Conservation (phyloP, 2,113 vertebrate species). For the Pterocles orientalis region DNA sequence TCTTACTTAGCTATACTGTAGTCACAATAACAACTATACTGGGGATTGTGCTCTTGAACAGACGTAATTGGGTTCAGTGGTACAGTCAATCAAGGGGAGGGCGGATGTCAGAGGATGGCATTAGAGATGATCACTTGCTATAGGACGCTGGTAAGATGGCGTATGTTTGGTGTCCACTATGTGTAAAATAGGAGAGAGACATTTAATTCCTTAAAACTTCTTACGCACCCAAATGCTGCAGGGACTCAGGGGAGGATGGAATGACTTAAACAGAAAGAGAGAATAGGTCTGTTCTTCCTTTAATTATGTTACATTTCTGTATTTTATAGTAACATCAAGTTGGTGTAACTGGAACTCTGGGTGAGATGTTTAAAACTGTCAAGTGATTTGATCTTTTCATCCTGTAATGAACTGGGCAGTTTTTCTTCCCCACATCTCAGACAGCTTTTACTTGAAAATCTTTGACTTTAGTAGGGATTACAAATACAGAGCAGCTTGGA, state of each 20-base stretch:
- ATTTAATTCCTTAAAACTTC: not conserved
- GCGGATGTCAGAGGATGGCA: not conserved
- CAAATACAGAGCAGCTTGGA: not conserved
- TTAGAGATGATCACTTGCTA: not conserved
- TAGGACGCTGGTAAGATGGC: not conserved
- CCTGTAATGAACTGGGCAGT: not conserved
- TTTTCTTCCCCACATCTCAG: not conserved
- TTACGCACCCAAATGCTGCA: not conserved
- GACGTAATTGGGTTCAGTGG: rapidly evolving
- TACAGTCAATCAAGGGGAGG: not conserved
- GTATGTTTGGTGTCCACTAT: not conserved
- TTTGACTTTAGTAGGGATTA: not conserved
- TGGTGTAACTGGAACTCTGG: not conserved
- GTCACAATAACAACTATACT: rapidly evolving
- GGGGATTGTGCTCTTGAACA: not conserved
- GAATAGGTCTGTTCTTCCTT: not conserved
- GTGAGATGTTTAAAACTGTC: not conserved
- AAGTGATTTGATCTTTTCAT: not conserved
- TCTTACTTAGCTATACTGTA: not conserved
- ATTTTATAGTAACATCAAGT: not conserved
- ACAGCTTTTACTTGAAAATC: not conserved
- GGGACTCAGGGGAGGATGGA: not conserved
- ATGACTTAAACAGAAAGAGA: not conserved
- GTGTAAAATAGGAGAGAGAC: not conserved
- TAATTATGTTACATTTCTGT: not conserved